Evolutionary conservation across 1,140 invertebrate genomes (phyloP).

Genomic region (Pantala flavescens): DNA sequence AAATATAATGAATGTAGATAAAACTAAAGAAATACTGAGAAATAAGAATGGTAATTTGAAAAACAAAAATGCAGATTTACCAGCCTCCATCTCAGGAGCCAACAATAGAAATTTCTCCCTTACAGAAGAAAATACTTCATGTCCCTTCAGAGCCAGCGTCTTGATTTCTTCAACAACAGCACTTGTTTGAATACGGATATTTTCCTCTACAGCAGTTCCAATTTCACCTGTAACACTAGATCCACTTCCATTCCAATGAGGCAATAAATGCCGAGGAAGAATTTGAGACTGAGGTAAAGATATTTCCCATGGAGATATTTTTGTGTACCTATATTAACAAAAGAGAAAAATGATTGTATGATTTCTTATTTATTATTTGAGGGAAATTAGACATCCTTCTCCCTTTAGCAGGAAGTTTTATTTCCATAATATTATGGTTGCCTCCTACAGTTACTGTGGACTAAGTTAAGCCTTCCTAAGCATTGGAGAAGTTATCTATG

Average conservation of each 20-base stretch:
- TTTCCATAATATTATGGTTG: too few relatives aligned
- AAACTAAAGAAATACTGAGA: too few relatives aligned
- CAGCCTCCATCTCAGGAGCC: constrained; percentile 38
- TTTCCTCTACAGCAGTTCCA: not conserved
- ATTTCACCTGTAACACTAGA: not conserved
- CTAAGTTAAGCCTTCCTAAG: too few relatives aligned
- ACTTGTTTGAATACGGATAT: not conserved
- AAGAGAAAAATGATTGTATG: constrained; percentile 16
- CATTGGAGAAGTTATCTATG: too few relatives aligned
- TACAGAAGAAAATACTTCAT: constrained; percentile 57
- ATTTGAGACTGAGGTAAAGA: constrained; percentile 54
- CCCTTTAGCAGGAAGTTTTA: too few relatives aligned
- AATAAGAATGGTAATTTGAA: too few relatives aligned
- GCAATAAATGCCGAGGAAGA: constrained; percentile 17
- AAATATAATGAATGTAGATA: too few relatives aligned
- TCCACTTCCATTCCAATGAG: not conserved
- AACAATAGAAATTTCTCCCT: constrained; percentile 42
- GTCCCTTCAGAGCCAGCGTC: constrained; percentile 51
- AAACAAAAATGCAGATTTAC: constrained; percentile 22
- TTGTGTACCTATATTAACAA: constrained; percentile 41
- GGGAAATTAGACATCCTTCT: too few relatives aligned
- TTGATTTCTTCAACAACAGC: constrained; percentile 58
- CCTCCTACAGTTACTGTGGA: too few relatives aligned
- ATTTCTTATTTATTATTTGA: too few relatives aligned
- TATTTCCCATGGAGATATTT: constrained; percentile 62